A percentile compares a stretch with the other conserved stretches of the same genome.
These are phyloP conservation scores for Phaetusa simplex DNA, from an alignment of 2,113 vertebrate genomes.

Conservation along the genomic window DNA sequence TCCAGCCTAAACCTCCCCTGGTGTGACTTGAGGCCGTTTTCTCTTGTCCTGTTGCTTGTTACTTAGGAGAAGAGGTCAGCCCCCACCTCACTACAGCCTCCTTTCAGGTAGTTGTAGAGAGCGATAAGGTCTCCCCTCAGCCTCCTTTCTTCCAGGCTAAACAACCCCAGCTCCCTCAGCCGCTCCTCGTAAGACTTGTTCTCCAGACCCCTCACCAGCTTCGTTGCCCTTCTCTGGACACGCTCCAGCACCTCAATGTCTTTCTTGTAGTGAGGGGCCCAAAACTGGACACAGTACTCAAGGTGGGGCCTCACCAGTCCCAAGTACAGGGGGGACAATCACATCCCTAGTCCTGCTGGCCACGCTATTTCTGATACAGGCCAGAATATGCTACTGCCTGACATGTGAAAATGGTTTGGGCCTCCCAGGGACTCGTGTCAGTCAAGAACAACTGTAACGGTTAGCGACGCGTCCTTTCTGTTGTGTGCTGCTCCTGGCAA, in stretches of 20 bases:
- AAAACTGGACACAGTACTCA: neutral
- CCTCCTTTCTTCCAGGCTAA: neutral
- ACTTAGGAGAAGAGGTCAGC: neutral
- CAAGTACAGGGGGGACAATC: neutral
- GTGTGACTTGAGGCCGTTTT: rapidly evolving
- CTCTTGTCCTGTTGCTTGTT: neutral
- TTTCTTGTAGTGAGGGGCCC: neutral
- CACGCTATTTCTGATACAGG: neutral
- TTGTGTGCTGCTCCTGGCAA: neutral
- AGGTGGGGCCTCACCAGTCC: neutral
- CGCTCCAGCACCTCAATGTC: neutral
- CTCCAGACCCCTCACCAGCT: neutral
- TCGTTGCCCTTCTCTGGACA: neutral
- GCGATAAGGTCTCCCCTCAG: neutral
- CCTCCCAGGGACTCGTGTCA: no score
- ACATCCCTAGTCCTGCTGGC: neutral
- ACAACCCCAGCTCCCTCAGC: neutral
- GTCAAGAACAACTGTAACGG: rapidly evolving
- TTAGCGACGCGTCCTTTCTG: neutral
- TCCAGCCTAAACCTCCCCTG: neutral
- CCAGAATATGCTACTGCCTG: neutral
- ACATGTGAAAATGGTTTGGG: rapidly evolving
- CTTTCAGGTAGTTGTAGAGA: neutral
- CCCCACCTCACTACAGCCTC: neutral
- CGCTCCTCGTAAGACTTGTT: neutral